These are phyloP conservation scores for Cetoscarus ocellatus DNA, from an alignment of 2,797 vertebrate genomes.

Conservation along the genomic window DNA sequence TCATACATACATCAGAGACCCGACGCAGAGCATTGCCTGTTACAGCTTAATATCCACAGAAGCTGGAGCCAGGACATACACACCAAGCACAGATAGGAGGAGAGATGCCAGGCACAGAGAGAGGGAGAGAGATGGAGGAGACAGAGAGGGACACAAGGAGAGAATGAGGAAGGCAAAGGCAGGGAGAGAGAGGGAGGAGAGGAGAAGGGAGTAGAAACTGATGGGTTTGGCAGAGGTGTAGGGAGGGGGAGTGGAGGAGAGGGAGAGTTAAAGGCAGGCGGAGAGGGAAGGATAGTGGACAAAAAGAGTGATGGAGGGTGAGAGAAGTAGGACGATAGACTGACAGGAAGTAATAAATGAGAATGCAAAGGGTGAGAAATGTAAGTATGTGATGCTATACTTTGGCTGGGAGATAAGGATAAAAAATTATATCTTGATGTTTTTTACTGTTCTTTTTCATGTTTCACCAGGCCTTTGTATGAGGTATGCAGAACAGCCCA, in stretches of 20 bases:
- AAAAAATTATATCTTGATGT: too few relatives aligned
- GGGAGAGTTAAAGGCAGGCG: slow-evolving; percentile 33
- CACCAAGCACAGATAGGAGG: slow-evolving; percentile 50
- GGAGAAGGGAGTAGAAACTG: slow-evolving; percentile 39
- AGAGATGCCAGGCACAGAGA: slow-evolving; percentile 31
- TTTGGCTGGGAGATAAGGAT: too few relatives aligned
- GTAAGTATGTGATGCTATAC: too few relatives aligned
- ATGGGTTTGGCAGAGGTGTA: slow-evolving; percentile 53
- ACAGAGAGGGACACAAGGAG: slow-evolving; percentile 10
- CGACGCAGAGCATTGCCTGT: slow-evolving; percentile 61
- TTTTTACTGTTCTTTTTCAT: too few relatives aligned
- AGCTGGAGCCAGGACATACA: slow-evolving; percentile 63
- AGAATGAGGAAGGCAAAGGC: slow-evolving; percentile 3
- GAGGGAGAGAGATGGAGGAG: slow-evolving; percentile 27
- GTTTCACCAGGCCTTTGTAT: too few relatives aligned
- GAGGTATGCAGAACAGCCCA: too few relatives aligned
- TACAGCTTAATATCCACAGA: slow-evolving; percentile 77
- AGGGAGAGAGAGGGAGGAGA: slow-evolving; percentile 27
- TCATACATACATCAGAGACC: slow-evolving; percentile 83
- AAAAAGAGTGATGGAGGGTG: slow-evolving; percentile 21
- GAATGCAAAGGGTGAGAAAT: neutral
- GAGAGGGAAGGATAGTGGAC: slow-evolving; percentile 23
- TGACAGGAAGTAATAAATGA: slow-evolving; percentile 10
- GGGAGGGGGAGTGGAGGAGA: slow-evolving; percentile 26
- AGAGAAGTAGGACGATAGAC: slow-evolving; percentile 9